These are phyloP conservation scores for Drosophila mimica DNA, from an alignment of 2,888 invertebrate genomes.

Conservation along the genomic window DNA sequence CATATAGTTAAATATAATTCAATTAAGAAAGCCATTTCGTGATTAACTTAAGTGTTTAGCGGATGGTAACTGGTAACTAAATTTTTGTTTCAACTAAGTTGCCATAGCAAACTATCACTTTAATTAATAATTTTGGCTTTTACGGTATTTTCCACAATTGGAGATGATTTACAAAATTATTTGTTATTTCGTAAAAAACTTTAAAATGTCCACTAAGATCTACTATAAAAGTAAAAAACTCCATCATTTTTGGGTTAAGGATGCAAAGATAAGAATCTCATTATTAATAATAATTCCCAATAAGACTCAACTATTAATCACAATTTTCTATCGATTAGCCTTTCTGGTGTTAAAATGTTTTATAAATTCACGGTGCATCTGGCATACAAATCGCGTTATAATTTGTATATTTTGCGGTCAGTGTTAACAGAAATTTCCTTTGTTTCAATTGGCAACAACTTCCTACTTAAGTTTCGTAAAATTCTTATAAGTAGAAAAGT, in stretches of 20 bases:
- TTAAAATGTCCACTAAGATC: background rate
- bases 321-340: background rate
- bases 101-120: background rate
- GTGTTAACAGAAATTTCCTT: constrained; percentile 37
- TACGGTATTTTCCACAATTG: background rate
- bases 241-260: background rate
- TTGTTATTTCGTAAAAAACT: background rate
- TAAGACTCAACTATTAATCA: background rate
- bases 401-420: constrained; percentile 20
- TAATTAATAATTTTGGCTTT: background rate
- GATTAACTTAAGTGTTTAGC: background rate
- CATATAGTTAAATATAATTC: background rate
- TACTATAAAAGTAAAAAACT: background rate
- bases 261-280: background rate
- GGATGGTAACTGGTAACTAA: background rate
- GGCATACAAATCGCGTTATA: constrained; percentile 58
- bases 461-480: constrained; percentile 42
- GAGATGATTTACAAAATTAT: background rate
- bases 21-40: background rate
- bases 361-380: constrained; percentile 12
- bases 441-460: constrained; percentile 51
- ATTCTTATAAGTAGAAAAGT: constrained; percentile 12
- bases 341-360: constrained; percentile 53
- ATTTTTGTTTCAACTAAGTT: background rate
- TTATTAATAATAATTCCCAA: background rate